Conservation (phyloP, 2,797 vertebrate species). For the Microctenopoma stevenorrisi region DNA sequence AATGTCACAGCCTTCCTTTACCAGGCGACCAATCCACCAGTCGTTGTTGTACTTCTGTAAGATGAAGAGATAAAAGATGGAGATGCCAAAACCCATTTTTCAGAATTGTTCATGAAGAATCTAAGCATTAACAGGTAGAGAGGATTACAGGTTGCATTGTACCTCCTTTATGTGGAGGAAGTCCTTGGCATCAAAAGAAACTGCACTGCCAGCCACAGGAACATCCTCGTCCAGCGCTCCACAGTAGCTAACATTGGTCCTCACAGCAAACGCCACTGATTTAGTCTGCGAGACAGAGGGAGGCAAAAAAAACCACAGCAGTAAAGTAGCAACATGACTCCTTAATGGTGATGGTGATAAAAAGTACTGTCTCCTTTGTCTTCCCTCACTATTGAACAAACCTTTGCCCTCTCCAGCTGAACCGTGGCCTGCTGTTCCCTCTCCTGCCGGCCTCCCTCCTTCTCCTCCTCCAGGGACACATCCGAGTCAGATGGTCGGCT, state of each 20-base stretch:
- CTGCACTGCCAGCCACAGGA: conserved; percentile 93
- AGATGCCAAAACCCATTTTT: too few relatives aligned
- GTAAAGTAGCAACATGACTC: not conserved
- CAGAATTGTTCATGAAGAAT: too few relatives aligned
- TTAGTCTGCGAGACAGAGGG: conserved; percentile 84
- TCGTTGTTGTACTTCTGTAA: conserved; percentile 96
- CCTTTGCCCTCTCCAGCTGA: conserved; percentile 97
- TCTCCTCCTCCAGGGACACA: conserved; percentile 98
- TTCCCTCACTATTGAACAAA: conserved; percentile 52
- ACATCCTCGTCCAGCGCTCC: conserved; percentile 96
- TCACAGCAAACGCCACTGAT: conserved; percentile 96
- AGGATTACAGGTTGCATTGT: conserved; percentile 14
- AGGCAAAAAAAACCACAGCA: not conserved
- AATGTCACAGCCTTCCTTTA: conserved; percentile 98
- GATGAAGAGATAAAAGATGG: not conserved
- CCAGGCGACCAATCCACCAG: conserved; percentile 98
- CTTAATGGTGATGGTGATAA: too few relatives aligned
- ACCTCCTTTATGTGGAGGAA: conserved; percentile 99
- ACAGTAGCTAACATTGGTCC: conserved; percentile 97
- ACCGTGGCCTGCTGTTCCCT: conserved; percentile 95
- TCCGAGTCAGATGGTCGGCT: conserved; percentile 98
- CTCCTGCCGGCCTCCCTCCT: conserved; percentile 94
- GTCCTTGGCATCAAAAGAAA: conserved; percentile 98
- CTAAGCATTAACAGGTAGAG: too few relatives aligned
- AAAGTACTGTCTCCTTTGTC: too few relatives aligned